Evolutionary conservation across 2,888 invertebrate species (phyloP).

Genomic region (Apodemia hepburni): DNA sequence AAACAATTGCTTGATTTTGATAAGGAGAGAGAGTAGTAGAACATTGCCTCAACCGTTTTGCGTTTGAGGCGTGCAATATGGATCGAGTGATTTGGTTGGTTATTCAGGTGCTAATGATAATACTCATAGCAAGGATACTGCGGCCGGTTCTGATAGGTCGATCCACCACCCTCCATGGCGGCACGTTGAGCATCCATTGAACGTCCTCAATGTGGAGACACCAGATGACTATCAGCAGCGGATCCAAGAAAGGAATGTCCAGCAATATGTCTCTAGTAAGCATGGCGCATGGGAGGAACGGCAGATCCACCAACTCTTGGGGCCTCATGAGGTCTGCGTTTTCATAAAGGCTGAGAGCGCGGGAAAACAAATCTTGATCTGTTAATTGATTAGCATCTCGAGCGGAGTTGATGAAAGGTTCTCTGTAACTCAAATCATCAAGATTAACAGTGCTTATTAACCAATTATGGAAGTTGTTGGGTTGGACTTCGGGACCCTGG

Average conservation of each 20-base stretch:
- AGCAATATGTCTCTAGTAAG: no score
- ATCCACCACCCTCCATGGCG: not conserved
- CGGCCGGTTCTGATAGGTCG: not conserved
- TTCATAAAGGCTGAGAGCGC: not conserved
- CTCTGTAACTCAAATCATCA: conserved; percentile 4
- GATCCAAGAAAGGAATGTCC: no score
- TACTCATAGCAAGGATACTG: not conserved
- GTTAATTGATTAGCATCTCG: not conserved
- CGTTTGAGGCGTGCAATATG: not conserved
- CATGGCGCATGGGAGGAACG: no score
- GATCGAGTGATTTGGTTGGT: not conserved
- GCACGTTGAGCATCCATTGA: not conserved
- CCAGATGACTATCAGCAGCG: no score
- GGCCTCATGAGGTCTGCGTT: not conserved
- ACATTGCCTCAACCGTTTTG: not conserved
- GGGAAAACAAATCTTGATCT: not conserved
- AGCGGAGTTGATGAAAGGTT: not conserved
- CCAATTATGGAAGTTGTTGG: not conserved
- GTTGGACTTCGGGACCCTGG: not conserved
- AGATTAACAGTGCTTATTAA: not conserved
- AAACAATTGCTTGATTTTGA: no score
- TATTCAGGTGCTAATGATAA: conserved; percentile 2
- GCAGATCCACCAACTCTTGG: no score
- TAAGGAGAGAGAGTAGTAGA: not conserved
- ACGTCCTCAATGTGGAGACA: not conserved